Conservation (phyloP, 2,113 vertebrate genomes). For the Melierax canorus region DNA sequence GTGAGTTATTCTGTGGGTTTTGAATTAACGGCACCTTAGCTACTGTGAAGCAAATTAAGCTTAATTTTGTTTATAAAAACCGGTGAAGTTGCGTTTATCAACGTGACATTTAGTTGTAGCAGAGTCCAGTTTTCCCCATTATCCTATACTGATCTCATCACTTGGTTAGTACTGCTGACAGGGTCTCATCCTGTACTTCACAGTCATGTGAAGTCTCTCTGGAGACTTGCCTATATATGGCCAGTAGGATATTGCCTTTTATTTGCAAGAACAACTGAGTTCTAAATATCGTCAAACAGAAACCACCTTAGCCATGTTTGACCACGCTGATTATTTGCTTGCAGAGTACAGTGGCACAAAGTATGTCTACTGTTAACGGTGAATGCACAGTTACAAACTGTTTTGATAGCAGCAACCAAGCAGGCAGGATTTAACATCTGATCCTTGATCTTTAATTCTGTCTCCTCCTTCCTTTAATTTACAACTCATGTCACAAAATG, state of each 20-base stretch:
- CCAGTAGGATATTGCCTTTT: not conserved
- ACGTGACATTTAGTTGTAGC: slow-evolving; percentile 40
- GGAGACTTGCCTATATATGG: not conserved
- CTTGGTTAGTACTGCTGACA: not conserved
- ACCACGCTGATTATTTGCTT: not conserved
- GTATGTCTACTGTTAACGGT: not conserved
- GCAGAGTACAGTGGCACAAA: not conserved
- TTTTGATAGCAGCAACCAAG: not conserved
- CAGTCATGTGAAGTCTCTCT: not conserved
- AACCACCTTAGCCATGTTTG: not conserved
- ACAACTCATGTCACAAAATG: not conserved
- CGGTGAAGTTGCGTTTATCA: slow-evolving; percentile 62
- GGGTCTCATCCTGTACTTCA: not conserved
- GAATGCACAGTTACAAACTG: not conserved
- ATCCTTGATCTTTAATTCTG: not conserved
- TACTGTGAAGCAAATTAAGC: slow-evolving; percentile 65
- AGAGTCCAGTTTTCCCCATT: slow-evolving; percentile 53
- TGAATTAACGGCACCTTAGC: slow-evolving; percentile 71
- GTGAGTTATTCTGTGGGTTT: slow-evolving; percentile 49
- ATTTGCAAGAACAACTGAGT: not conserved
- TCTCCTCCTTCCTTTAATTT: not conserved
- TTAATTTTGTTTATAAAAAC: slow-evolving; percentile 74
- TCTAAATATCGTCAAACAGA: not conserved
- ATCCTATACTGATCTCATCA: slow-evolving; percentile 41
- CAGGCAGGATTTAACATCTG: not conserved